Conservation (phyloP, 2,888 invertebrate species). For the Reticulitermes lucifugus region DNA sequence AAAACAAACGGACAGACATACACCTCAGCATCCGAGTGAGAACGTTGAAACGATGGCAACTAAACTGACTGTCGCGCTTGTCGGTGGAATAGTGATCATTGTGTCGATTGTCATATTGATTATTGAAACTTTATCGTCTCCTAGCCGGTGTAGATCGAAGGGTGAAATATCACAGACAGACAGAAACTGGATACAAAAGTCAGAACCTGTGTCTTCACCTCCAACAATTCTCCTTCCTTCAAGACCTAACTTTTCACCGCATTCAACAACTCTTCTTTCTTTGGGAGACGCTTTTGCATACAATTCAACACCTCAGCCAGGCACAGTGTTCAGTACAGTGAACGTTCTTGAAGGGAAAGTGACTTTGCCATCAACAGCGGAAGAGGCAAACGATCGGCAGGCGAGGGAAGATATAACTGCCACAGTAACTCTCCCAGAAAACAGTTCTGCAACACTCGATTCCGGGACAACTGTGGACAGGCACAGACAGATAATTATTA, state of each 20-base stretch:
- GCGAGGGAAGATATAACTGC: neutral
- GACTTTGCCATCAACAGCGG: neutral
- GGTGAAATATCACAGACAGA: neutral
- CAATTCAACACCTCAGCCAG: neutral
- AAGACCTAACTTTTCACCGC: neutral
- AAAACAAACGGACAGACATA: no score
- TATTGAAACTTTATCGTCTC: neutral
- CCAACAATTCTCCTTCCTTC: neutral
- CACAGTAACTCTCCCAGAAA: neutral
- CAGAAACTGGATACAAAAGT: neutral
- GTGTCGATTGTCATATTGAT: neutral
- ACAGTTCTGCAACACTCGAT: neutral
- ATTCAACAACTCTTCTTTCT: neutral
- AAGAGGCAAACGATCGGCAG: neutral
- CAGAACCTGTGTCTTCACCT: neutral
- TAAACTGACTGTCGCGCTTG: neutral
- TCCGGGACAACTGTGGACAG: neutral
- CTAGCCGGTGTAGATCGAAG: neutral
- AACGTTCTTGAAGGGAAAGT: neutral
- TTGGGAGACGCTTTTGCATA: neutral
- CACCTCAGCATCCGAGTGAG: no score
- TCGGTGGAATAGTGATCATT: neutral
- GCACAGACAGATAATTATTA: neutral
- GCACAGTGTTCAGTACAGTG: neutral
- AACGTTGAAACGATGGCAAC: neutral